Evolutionary conservation across 2,113 vertebrate genomes (phyloP).

Genomic region (Aldabrachelys gigantea): DNA sequence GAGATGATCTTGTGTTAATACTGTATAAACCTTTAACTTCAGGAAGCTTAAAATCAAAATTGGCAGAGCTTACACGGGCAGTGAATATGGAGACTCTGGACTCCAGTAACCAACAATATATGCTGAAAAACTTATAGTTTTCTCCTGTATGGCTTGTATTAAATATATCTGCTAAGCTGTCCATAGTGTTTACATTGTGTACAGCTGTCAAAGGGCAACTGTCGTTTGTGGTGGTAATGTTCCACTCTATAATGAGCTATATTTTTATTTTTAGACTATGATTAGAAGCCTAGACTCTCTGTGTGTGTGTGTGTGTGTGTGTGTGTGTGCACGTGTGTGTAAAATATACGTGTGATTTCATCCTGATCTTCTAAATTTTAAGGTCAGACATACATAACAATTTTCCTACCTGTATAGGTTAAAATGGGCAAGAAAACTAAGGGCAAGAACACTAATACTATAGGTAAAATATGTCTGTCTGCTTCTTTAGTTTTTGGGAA

Average conservation of each 20-base stretch:
- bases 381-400: neutral
- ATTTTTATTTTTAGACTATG: constrained; percentile 27
- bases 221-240: neutral
- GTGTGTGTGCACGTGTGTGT: neutral
- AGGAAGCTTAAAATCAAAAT: constrained; percentile 76
- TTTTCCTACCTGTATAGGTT: neutral
- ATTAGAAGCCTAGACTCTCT: constrained; percentile 25
- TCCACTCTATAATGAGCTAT: constrained; percentile 37
- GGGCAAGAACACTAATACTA: neutral
- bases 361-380: constrained; percentile 23
- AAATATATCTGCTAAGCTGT: neutral
- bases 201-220: neutral
- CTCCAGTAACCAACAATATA: constrained; percentile 12
- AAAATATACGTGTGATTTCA: neutral
- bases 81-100: constrained; percentile 63
- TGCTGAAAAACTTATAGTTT: constrained; percentile 39
- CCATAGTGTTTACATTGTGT: neutral
- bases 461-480: neutral
- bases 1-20: constrained; percentile 72
- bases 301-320: accelerated
- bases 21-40: constrained; percentile 73
- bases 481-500: neutral
- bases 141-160: constrained; percentile 18
- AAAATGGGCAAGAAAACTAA: neutral
- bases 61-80: constrained; percentile 73